These are phyloP conservation scores for Chaenocephalus aceratus DNA, from an alignment of 2,113 vertebrate species.

Conservation along the genomic window DNA sequence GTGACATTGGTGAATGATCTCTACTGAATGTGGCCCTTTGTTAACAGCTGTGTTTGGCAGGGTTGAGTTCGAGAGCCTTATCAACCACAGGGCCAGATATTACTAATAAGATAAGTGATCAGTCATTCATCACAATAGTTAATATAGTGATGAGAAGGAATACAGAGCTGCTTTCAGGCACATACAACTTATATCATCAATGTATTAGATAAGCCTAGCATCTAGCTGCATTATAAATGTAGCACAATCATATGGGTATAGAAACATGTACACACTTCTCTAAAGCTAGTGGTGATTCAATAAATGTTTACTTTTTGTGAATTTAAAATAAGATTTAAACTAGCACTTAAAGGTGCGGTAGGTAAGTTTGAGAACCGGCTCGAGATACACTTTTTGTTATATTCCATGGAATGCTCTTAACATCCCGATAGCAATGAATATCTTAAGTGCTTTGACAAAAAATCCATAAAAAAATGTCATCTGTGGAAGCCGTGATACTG, in stretches of 20 bases:
- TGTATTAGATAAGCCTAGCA: background rate
- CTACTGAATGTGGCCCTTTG: slow-evolving; percentile 29
- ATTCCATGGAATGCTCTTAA: too few relatives aligned
- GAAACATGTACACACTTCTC: too few relatives aligned
- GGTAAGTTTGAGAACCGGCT: too few relatives aligned
- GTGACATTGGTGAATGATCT: slow-evolving; percentile 30
- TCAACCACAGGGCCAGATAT: slow-evolving; percentile 2
- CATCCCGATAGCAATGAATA: too few relatives aligned
- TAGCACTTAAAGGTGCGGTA: too few relatives aligned
- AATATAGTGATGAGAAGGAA: slow-evolving; percentile 1
- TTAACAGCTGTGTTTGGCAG: slow-evolving; percentile 35
- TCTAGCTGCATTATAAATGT: background rate
- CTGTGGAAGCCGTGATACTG: too few relatives aligned
- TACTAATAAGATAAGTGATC: slow-evolving; percentile 29
- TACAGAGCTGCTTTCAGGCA: background rate
- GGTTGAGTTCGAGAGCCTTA: background rate
- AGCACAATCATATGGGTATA: background rate
- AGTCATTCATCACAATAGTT: slow-evolving; percentile 1
- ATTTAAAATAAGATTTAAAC: too few relatives aligned
- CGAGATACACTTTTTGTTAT: too few relatives aligned
- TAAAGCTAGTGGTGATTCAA: background rate
- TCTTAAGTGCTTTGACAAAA: too few relatives aligned
- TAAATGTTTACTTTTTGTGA: background rate
- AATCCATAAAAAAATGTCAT: too few relatives aligned
- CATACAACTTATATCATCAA: background rate